Evolutionary conservation across 2,113 vertebrate species (phyloP).

Genomic region (Thermophis baileyi): DNA sequence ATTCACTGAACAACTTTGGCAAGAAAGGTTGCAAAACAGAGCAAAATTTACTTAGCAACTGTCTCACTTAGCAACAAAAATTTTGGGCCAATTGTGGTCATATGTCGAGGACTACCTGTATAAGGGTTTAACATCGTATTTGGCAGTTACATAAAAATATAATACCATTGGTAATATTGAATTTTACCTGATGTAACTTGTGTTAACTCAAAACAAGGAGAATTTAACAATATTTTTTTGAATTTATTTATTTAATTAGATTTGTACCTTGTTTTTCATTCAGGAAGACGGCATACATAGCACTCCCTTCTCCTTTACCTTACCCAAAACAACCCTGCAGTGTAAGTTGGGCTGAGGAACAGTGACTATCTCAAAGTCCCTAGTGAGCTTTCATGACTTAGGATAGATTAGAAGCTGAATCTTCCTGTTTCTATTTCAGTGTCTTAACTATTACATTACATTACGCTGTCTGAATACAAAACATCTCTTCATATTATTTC

Average conservation of each 20-base stretch:
- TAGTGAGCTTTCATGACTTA: background rate
- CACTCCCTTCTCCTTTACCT: background rate
- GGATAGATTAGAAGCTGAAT: background rate
- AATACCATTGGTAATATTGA: background rate
- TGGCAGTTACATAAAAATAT: background rate
- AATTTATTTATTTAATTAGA: background rate
- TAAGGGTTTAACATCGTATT: background rate
- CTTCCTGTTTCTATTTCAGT: background rate
- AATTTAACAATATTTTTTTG: background rate
- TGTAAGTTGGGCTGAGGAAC: background rate
- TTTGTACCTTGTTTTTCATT: background rate
- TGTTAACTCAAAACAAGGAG: background rate
- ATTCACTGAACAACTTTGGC: background rate
- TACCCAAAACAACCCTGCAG: background rate
- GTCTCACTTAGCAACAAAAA: background rate
- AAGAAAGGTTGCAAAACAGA: background rate
- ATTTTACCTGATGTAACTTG: background rate
- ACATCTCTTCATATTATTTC: background rate
- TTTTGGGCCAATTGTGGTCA: background rate
- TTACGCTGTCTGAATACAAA: background rate
- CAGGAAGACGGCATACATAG: background rate
- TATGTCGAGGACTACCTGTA: background rate
- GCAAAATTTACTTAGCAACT: background rate
- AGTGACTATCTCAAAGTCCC: background rate
- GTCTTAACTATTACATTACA: background rate